phyloP scores from a whole-genome alignment of 2,113 vertebrate species.

The Hylia prasina region DNA sequence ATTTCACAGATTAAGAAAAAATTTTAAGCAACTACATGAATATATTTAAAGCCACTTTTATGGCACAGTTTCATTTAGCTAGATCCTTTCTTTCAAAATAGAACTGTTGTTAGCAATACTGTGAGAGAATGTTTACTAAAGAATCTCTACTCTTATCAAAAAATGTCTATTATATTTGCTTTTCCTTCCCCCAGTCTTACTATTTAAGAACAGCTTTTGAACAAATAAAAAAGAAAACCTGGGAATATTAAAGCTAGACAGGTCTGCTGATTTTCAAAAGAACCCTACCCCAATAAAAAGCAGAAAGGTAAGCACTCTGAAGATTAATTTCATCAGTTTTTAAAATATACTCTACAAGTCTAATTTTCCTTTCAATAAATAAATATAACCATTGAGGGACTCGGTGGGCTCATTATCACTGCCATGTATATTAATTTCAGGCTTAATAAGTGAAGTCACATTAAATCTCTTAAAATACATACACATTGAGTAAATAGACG shows the following conservation, averaged over 20 bases:
- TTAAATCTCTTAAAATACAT: not conserved
- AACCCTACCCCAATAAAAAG: not conserved
- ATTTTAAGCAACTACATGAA: not conserved
- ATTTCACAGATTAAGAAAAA: not conserved
- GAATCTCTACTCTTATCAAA: conserved; percentile 23
- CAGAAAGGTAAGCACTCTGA: not conserved
- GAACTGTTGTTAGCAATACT: not conserved
- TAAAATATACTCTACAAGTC: not conserved
- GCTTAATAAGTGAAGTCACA: not conserved
- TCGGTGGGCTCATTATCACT: not conserved
- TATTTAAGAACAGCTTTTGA: conserved; percentile 9
- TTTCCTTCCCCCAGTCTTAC: not conserved
- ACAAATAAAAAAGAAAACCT: not conserved
- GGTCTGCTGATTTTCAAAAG: not conserved
- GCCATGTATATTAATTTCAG: not conserved
- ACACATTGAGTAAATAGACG: not conserved
- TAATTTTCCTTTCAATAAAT: not conserved
- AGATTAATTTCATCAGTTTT: not conserved
- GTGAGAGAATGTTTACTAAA: not conserved
- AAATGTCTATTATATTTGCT: conserved; percentile 23
- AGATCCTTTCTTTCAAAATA: not conserved
- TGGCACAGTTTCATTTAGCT: not conserved
- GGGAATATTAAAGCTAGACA: not conserved
- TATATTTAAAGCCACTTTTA: not conserved
- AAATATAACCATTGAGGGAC: not conserved